Evolutionary conservation across 2,888 invertebrate species (phyloP).

Genomic region (Amiota communis): DNA sequence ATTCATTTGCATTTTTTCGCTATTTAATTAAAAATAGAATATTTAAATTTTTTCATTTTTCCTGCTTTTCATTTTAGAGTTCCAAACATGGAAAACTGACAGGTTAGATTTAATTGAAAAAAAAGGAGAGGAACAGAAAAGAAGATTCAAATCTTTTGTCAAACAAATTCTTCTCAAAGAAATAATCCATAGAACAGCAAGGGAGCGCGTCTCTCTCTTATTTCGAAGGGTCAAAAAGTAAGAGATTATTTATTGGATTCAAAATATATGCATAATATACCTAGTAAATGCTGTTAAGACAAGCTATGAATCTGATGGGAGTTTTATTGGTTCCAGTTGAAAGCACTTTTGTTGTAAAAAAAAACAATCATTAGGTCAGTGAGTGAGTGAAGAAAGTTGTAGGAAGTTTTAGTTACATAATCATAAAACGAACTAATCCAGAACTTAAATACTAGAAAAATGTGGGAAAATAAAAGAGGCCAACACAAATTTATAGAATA

Average conservation of each 20-base stretch:
- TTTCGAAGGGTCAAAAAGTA: not conserved
- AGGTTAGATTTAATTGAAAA: slow-evolving; percentile 17
- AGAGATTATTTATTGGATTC: too few species aligned
- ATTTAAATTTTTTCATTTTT: not conserved
- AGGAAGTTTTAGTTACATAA: too few species aligned
- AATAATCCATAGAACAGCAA: not conserved
- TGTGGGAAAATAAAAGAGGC: too few species aligned
- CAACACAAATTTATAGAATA: too few species aligned
- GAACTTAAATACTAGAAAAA: too few species aligned
- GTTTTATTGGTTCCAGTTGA: slow-evolving; percentile 17
- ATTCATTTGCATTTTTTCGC: slow-evolving; percentile 57
- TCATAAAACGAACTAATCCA: too few species aligned
- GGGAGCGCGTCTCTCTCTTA: not conserved
- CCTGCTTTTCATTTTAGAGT: not conserved
- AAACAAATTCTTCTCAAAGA: not conserved
- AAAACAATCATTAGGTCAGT: not conserved
- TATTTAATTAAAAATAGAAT: slow-evolving; percentile 22
- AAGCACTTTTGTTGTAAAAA: not conserved
- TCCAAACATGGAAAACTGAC: not conserved
- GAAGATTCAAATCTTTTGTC: slow-evolving; percentile 6
- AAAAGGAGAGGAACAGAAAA: too few species aligned
- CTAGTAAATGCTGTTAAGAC: not conserved
- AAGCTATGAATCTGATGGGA: slow-evolving; percentile 1
- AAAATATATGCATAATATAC: not conserved
- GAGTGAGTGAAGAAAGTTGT: too few species aligned